Base-by-base conservation (phyloP, 2,113 vertebrate genomes). In the Lamprotornis superbus region DNA sequence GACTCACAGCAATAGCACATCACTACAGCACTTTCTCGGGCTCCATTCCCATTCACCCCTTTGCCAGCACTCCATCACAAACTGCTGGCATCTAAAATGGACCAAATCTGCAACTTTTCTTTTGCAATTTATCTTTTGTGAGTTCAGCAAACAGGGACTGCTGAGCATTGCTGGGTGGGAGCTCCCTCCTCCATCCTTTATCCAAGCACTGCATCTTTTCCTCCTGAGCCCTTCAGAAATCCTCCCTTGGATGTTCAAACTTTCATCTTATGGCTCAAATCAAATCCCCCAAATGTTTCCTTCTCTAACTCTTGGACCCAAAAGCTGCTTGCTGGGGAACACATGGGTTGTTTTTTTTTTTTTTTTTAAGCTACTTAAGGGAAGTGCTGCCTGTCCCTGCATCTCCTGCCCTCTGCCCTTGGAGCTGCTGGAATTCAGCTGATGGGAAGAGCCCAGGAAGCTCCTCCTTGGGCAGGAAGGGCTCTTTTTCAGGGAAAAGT, bases 311-410 rank as follows among this genome's bases (percentile, higher is more conserved):
- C 56, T 22, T 10, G 12, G 42, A 46, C 53, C 31, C 20, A 0
- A 46, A 69, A 35, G 40, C 49, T 53, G 56, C 74, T 56, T 61
- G 37, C 42, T 75, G 74, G 37, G 71, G 55, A 61, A 25, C 22
- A 3, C 0, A 0, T 9, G 0, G 39, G 28, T 1, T 30, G 15
- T 67, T 59, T 74, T 40, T 42, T 42, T 42, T 42, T 42, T 42
- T 42, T 42, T 40, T 40, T 8, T 18, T 27, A 83, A 50, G 59
- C 2, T 31, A 2, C 1, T 0, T 7, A 20, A 88, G 14, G 42
- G 22, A 53, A 35, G 37, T 0, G 12, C 73, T 87, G 76, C 39
- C 71, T 33, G 17, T 35, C 64, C 2, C 2, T 9, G 56, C 40
- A 19, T 21, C 74, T 63, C 65, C 77, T 67, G 47, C 74, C 73